Evolutionary conservation across 1,140 invertebrate genomes (phyloP).

Genomic region (Neotoxoptera formosana): DNA sequence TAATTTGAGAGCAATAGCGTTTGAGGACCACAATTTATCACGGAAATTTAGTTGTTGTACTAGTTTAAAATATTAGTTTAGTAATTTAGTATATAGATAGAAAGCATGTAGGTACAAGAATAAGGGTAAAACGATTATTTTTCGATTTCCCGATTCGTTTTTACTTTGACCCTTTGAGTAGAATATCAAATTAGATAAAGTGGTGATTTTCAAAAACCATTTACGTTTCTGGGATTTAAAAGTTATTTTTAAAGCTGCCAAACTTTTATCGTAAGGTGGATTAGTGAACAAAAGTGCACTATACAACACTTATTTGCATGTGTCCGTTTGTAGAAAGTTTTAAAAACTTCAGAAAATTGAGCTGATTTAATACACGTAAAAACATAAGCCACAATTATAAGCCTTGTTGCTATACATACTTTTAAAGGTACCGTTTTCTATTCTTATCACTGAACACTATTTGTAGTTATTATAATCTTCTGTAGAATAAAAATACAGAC

Average conservation of each 20-base stretch:
- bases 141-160: background rate
- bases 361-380: slow-evolving; percentile 32
- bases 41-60: background rate
- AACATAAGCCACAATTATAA: slow-evolving; percentile 6
- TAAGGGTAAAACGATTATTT: slow-evolving; percentile 1
- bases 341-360: slow-evolving; percentile 10
- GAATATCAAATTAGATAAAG: background rate
- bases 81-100: background rate
- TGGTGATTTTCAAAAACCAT: slow-evolving; percentile 35
- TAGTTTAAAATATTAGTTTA: background rate
- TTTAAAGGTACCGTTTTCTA: background rate
- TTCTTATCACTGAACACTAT: background rate
- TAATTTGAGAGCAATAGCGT: background rate
- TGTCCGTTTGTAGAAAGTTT: slow-evolving; percentile 26
- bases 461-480: background rate
- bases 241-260: slow-evolving; percentile 38
- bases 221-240: slow-evolving; percentile 5
- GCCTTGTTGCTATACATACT: background rate
- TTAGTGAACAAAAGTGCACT: slow-evolving; percentile 27
- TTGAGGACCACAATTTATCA: background rate
- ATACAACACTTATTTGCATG: slow-evolving; percentile 24
- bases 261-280: slow-evolving; percentile 44
- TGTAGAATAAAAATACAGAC: background rate
- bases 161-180: background rate
- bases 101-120: background rate